Conservation (phyloP, 2,888 invertebrate genomes). For the Molorchus minor region DNA sequence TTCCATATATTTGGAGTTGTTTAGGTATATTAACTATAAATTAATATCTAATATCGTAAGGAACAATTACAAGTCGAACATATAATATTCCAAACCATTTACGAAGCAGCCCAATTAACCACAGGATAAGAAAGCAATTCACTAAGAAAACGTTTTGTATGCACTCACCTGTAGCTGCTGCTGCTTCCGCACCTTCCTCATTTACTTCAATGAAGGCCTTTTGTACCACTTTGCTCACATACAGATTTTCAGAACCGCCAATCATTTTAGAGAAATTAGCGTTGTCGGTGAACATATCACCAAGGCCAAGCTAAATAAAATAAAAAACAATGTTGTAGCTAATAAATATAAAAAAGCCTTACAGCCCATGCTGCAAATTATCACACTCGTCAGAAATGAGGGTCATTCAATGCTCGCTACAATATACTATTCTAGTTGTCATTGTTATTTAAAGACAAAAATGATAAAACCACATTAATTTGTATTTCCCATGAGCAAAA, state of each 20-base stretch:
- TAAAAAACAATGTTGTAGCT: background rate
- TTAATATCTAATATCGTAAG: background rate
- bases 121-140: too few species aligned
- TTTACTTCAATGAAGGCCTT: slow-evolving; percentile 88
- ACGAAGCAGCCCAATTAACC: too few species aligned
- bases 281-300: slow-evolving; percentile 67
- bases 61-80: background rate
- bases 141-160: too few species aligned
- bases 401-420: too few species aligned
- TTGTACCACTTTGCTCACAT: slow-evolving; percentile 78
- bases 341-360: background rate
- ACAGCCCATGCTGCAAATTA: too few species aligned
- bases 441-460: too few species aligned
- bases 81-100: background rate
- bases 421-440: too few species aligned
- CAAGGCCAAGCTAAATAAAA: slow-evolving; percentile 73
- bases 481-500: too few species aligned
- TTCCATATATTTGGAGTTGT: too few species aligned
- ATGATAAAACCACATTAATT: too few species aligned
- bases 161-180: slow-evolving; percentile 78
- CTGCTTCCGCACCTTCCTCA: slow-evolving; percentile 88
- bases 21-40: background rate
- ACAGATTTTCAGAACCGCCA: slow-evolving; percentile 62
- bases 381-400: too few species aligned
- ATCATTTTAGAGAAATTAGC: slow-evolving; percentile 76